phyloP scores from a whole-genome alignment of 1,140 invertebrate species.

The Grapholita molesta region DNA sequence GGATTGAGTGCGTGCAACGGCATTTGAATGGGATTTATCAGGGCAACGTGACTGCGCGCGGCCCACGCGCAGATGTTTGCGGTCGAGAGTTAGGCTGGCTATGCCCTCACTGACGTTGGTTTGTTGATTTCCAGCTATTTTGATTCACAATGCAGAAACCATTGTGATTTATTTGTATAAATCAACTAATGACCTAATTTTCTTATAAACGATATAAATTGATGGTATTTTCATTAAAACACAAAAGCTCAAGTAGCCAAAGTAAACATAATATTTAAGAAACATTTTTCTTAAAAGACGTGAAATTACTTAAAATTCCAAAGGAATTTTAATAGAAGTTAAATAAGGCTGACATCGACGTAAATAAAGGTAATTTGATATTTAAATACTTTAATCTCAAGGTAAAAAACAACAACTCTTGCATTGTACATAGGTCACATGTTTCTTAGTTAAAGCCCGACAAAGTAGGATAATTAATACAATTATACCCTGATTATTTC shows the following conservation, averaged over 20 bases:
- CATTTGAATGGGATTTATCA: conserved; percentile 1
- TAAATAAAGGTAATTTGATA: not conserved
- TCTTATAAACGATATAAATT: not conserved
- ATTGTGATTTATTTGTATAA: not conserved
- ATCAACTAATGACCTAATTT: too few species aligned
- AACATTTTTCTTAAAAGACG: too few species aligned
- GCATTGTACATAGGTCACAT: not conserved
- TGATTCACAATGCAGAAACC: not conserved
- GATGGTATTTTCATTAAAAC: too few species aligned
- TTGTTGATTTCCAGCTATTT: not conserved
- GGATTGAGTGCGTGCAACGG: not conserved
- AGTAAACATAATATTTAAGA: too few species aligned
- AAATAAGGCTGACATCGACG: too few species aligned
- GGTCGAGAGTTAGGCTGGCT: not conserved
- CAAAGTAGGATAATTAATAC: not conserved
- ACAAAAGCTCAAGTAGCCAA: too few species aligned
- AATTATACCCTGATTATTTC: not conserved
- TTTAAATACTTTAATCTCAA: not conserved
- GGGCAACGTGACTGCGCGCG: not conserved
- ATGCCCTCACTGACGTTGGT: not conserved
- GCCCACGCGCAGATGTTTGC: conserved; percentile 10
- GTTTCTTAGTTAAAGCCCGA: not conserved
- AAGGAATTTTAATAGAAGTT: too few species aligned
- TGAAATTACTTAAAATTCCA: too few species aligned
- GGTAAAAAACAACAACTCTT: not conserved